phyloP scores from a whole-genome alignment of 2,888 invertebrate species.

The Amphimallon solstitiale region DNA sequence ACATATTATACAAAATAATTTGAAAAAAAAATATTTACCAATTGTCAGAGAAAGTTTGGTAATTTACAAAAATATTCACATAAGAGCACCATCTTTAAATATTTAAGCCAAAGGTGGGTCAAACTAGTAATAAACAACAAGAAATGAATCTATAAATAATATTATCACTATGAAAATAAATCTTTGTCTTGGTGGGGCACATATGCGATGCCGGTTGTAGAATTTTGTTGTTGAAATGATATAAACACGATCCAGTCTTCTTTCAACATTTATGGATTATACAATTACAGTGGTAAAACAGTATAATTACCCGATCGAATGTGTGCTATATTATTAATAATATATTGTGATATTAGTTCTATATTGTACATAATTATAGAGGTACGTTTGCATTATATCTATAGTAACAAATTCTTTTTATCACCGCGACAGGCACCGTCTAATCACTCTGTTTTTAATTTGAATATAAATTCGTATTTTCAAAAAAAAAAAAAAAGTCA shows the following conservation, averaged over 20 bases:
- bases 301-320: constrained; percentile 23
- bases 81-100: constrained; percentile 20
- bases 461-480: no score
- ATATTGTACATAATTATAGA: constrained; percentile 18
- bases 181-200: constrained; percentile 36
- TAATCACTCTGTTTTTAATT: no score
- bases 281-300: constrained; percentile 12
- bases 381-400: constrained; percentile 16
- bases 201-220: constrained; percentile 14
- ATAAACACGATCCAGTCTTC: constrained; percentile 19
- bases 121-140: constrained; percentile 38
- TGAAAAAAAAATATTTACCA: constrained; percentile 28
- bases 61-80: no score
- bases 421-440: no score
- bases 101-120: constrained; percentile 40
- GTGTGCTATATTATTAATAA: constrained; percentile 29
- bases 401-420: no score
- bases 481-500: no score
- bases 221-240: constrained; percentile 37
- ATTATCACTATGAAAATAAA: constrained; percentile 36
- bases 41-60: no score
- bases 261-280: constrained; percentile 29
- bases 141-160: constrained; percentile 37
- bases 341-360: constrained; percentile 29
- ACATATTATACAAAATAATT: no score